A percentile compares a stretch with the other conserved stretches of the same genome.
Evolutionary conservation across 2,888 invertebrate species (phyloP).

Genomic region (Plemyria rubiginata): DNA sequence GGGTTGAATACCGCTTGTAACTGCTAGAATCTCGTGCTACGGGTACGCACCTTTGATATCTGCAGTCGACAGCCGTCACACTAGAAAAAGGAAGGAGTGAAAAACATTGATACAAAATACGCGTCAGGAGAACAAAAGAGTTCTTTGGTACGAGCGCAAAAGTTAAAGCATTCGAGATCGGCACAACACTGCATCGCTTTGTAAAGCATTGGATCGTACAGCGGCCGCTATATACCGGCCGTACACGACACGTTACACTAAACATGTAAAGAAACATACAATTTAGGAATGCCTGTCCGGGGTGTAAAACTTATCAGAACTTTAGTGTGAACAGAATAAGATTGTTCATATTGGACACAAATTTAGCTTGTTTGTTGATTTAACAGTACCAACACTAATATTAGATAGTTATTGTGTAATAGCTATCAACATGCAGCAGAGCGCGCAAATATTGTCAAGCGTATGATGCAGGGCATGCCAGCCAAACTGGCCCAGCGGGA

Average conservation of each 20-base stretch:
- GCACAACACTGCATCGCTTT: slow-evolving; percentile 2
- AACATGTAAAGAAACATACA: no score
- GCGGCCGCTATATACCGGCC: background rate
- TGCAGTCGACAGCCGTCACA: slow-evolving; percentile 14
- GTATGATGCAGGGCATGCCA: background rate
- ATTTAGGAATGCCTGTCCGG: no score
- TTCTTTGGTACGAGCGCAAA: slow-evolving; percentile 30
- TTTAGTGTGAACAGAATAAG: no score
- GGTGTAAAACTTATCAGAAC: no score
- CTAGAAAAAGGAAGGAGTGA: slow-evolving; percentile 26
- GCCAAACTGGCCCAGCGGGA: background rate
- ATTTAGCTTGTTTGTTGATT: no score
- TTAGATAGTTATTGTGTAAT: no score
- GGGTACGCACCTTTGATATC: slow-evolving; percentile 19
- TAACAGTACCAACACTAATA: no score
- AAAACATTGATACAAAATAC: slow-evolving; percentile 35
- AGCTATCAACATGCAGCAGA: no score
- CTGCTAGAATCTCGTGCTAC: background rate
- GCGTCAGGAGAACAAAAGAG: slow-evolving; percentile 30
- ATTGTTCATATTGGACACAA: no score
- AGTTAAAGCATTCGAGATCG: slow-evolving; percentile 22
- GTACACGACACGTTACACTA: background rate
- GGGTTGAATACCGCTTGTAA: no score
- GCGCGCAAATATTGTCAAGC: background rate
- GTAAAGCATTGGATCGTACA: background rate